These are phyloP conservation scores for Danionella dracula DNA, from an alignment of 2,797 vertebrate genomes.

Conservation along the genomic window DNA sequence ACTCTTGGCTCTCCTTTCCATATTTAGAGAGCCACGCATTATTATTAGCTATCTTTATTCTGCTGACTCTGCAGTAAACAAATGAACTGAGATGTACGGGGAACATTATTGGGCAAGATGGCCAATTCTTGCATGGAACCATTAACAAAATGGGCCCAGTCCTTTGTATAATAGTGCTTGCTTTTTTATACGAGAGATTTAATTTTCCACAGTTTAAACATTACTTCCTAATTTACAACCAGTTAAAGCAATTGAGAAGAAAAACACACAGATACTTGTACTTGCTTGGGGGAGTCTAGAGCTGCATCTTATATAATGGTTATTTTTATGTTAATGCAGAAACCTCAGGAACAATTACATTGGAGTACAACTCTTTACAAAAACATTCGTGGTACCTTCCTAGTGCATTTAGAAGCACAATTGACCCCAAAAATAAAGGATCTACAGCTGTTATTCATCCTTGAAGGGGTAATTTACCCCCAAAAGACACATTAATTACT, in stretches of 20 bases:
- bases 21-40: constrained; percentile 66
- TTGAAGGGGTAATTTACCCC: background rate
- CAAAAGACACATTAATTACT: too few relatives aligned
- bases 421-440: background rate
- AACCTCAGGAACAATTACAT: background rate
- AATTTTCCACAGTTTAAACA: constrained; percentile 48
- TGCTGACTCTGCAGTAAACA: constrained; percentile 65
- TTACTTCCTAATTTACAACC: constrained; percentile 45
- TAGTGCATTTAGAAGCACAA: background rate
- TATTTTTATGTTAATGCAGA: constrained; percentile 20
- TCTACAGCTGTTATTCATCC: too few relatives aligned
- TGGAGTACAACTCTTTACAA: background rate
- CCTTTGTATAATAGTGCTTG: constrained; percentile 50
- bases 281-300: constrained; percentile 4
- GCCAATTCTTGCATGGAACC: constrained; percentile 64
- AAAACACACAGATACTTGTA: constrained; percentile 17
- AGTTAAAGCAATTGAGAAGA: constrained; percentile 44
- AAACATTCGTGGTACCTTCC: background rate
- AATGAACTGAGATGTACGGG: constrained; percentile 76
- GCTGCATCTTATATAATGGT: constrained; percentile 32
- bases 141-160: constrained; percentile 63
- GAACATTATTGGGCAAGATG: constrained; percentile 64
- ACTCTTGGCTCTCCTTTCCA: constrained; percentile 63
- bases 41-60: constrained; percentile 63
- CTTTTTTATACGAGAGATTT: constrained; percentile 47